Conservation (phyloP, 2,888 invertebrate species). For the Ectemnius cavifrons region DNA sequence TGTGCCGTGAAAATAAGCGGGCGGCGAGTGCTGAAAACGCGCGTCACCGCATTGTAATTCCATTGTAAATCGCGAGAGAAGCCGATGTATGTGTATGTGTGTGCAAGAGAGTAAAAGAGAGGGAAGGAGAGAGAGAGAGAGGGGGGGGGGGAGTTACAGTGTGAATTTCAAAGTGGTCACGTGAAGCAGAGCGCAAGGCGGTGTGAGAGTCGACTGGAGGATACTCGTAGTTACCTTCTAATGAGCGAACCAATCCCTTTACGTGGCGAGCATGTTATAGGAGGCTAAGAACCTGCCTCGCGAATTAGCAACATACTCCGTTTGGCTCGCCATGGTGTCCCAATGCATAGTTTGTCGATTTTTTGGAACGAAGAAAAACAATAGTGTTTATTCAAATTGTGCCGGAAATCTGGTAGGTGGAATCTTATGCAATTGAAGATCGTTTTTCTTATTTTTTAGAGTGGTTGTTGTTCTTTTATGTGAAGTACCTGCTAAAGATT, state of each 20-base stretch:
- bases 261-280: constrained; percentile 60
- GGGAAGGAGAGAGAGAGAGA: too few relatives aligned
- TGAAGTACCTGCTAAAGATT: too few relatives aligned
- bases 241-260: constrained; percentile 65
- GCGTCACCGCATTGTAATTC: constrained; percentile 44
- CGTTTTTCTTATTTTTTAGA: too few relatives aligned
- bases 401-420: too few relatives aligned
- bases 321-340: too few relatives aligned
- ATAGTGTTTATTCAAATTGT: too few relatives aligned
- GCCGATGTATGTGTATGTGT: constrained; percentile 1
- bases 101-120: too few relatives aligned
- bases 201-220: constrained; percentile 45
- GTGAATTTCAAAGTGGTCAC: constrained; percentile 52
- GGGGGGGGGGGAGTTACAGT: constrained; percentile 8
- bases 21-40: constrained; percentile 29
- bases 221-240: constrained; percentile 61
- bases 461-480: too few relatives aligned
- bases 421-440: too few relatives aligned
- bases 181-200: constrained; percentile 21
- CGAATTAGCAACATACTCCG: constrained; percentile 1
- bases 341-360: too few relatives aligned
- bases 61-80: constrained; percentile 27
- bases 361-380: too few relatives aligned
- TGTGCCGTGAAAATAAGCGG: constrained; percentile 40
- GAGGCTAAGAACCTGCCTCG: constrained; percentile 18